Percentiles rank a stretch among this genome's conserved stretches.
Conservation (phyloP, 2,888 invertebrate species). For the Eupithecia subumbrata region DNA sequence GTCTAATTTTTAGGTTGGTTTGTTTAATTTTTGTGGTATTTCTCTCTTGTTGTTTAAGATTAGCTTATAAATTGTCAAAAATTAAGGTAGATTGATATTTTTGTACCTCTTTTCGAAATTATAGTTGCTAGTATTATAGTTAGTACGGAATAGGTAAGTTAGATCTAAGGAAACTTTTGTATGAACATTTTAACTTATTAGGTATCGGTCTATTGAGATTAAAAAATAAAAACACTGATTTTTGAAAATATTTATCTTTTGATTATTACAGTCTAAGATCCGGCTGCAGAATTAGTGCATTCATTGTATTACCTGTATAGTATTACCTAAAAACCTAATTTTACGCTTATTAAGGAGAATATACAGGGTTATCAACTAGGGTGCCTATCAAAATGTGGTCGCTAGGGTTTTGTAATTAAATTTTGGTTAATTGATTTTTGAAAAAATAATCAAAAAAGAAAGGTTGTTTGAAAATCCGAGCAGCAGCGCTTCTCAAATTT, state of each 20-base stretch:
- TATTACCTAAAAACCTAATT: too few relatives aligned
- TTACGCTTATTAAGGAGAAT: too few relatives aligned
- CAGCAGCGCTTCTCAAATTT: too few relatives aligned
- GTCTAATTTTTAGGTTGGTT: not conserved
- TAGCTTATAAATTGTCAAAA: conserved; percentile 10
- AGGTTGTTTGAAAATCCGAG: too few relatives aligned
- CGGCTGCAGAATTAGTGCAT: too few relatives aligned
- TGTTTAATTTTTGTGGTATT: conserved; percentile 15
- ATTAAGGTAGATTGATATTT: conserved; percentile 55
- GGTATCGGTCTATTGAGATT: conserved; percentile 61
- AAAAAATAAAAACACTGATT: conserved; percentile 71
- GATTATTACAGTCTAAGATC: too few relatives aligned
- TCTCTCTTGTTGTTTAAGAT: conserved; percentile 9
- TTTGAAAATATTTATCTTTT: conserved; percentile 46
- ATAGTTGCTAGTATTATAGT: conserved; percentile 63
- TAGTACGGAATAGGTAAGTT: not conserved
- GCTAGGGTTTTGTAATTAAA: too few relatives aligned
- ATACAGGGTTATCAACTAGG: too few relatives aligned
- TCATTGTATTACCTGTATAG: too few relatives aligned
- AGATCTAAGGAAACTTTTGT: conserved; percentile 63
- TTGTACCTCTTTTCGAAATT: conserved; percentile 61
- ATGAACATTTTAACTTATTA: conserved; percentile 69
- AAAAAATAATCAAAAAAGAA: too few relatives aligned
- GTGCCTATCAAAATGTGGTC: too few relatives aligned
- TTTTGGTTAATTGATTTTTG: too few relatives aligned